Evolutionary conservation across 1,140 invertebrate genomes (phyloP), one percentile per base, ranked within the genome.

Genomic region (Coenobita brevimanus): DNA sequence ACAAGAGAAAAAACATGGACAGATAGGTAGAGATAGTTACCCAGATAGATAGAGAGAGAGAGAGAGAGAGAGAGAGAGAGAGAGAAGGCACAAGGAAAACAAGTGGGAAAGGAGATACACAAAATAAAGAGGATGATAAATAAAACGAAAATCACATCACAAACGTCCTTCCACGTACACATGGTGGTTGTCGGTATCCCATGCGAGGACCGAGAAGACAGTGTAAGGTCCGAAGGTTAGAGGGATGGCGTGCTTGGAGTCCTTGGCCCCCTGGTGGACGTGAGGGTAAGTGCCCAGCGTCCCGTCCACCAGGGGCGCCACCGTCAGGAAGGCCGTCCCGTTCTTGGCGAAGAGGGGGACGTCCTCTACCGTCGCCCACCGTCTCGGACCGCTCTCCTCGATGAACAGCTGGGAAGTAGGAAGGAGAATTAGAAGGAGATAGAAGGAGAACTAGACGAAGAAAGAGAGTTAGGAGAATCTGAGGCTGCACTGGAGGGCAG

Each of bases 201-300:
- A 96, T 17, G 94, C 94, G 0, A 95, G 91, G 27, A 96, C 94
- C 75, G 94, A 93, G 2, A 94, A 95, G 3, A 96, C 94, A 92
- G 96, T 95, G 90, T 94, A 95, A 3, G 93, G 92, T 3, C 95
- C 95, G 91, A 94, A 94, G 0, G 96, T 96, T 21, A 96, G 89
- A 24, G 92, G 91, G n/a, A 91, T 91, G 54, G 86, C 82, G 46
- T 90, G 88, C 1, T 64, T 86, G 83, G 43, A 43, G 27, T 71
- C 69, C 10, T 50, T 67, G n/a, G 27, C 54, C 2, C 91, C 87
- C 91, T 91, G 91, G 86, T 91, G 89, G 76, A 94, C 92, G 80
- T 94, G 93, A 0, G 92, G 91, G 84, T 93, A 94, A 38, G 93
- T 92, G 0, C 93, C 93, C 62, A 92, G 92, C 36, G 94, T 93